phyloP scores from a whole-genome alignment of 2,888 invertebrate genomes.

The Cataglyphis rosenhaueri region DNA sequence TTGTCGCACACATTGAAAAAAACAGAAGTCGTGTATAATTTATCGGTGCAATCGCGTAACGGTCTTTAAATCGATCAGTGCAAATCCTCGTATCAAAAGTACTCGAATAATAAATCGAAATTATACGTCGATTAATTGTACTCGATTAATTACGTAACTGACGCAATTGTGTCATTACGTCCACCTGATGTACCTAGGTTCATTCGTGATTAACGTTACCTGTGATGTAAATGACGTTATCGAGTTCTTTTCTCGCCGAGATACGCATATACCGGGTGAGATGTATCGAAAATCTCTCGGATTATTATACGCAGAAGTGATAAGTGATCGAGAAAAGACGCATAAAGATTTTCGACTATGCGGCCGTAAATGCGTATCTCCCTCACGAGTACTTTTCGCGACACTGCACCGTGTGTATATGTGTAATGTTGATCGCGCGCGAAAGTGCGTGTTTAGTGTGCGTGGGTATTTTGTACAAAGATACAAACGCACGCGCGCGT shows the following conservation, averaged over 20 bases:
- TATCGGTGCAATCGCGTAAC: conserved; percentile 35
- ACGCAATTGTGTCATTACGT: conserved; percentile 22
- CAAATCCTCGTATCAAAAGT: conserved; percentile 46
- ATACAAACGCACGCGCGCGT: conserved; percentile 40
- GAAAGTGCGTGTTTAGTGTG: conserved; percentile 54
- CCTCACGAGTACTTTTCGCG: conserved; percentile 42
- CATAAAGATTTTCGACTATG: neutral
- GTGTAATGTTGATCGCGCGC: conserved; percentile 49
- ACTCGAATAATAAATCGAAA: conserved; percentile 45
- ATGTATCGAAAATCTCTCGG: conserved; percentile 1
- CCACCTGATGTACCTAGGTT: conserved; percentile 48
- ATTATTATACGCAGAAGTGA: neutral
- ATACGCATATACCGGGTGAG: conserved; percentile 1
- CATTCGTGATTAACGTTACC: conserved; percentile 14
- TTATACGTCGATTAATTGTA: conserved; percentile 31
- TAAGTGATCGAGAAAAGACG: neutral
- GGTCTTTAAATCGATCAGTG: conserved; percentile 29
- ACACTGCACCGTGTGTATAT: conserved; percentile 52
- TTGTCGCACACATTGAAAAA: neutral
- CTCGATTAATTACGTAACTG: conserved; percentile 40
- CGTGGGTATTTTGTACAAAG: conserved; percentile 55
- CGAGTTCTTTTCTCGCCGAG: conserved; percentile 15
- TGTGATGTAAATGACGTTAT: neutral
- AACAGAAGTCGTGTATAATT: neutral
- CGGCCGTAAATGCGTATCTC: conserved; percentile 5